Evolutionary conservation across 2,113 vertebrate species (phyloP).

Genomic region (Labeo rohita): DNA sequence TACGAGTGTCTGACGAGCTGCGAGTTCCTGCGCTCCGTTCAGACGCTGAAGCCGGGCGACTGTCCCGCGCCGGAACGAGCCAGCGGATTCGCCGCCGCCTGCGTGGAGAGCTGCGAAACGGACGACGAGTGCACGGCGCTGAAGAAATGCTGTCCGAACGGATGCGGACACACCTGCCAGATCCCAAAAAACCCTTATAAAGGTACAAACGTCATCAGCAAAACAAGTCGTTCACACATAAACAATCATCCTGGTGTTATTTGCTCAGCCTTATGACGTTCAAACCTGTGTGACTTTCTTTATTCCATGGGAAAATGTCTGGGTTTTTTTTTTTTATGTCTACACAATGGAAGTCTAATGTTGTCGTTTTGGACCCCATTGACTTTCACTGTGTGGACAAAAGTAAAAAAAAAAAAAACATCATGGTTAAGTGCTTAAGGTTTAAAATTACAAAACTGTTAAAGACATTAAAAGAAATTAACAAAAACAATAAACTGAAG

Average conservation of each 20-base stretch:
- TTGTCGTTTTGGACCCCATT: neutral
- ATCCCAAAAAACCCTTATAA: slow-evolving; percentile 92
- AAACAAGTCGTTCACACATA: too few relatives aligned
- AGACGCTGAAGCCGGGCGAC: slow-evolving; percentile 89
- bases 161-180: slow-evolving; percentile 96
- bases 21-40: slow-evolving; percentile 91
- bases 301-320: neutral
- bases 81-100: slow-evolving; percentile 94
- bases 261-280: too few relatives aligned
- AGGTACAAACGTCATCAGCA: slow-evolving; percentile 73
- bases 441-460: too few relatives aligned
- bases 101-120: slow-evolving; percentile 92
- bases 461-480: too few relatives aligned
- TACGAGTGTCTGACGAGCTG: slow-evolving; percentile 96
- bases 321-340: neutral
- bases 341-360: neutral
- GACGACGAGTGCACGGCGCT: slow-evolving; percentile 88
- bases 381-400: too few relatives aligned
- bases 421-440: too few relatives aligned
- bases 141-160: slow-evolving; percentile 94
- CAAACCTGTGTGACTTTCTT: too few relatives aligned
- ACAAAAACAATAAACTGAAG: too few relatives aligned
- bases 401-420: too few relatives aligned
- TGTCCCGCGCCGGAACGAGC: slow-evolving; percentile 92
- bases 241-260: neutral